Evolutionary conservation across 2,888 invertebrate species (phyloP), one percentile per base, ranked within the genome.

Genomic region (Cerastis rubricosa): DNA sequence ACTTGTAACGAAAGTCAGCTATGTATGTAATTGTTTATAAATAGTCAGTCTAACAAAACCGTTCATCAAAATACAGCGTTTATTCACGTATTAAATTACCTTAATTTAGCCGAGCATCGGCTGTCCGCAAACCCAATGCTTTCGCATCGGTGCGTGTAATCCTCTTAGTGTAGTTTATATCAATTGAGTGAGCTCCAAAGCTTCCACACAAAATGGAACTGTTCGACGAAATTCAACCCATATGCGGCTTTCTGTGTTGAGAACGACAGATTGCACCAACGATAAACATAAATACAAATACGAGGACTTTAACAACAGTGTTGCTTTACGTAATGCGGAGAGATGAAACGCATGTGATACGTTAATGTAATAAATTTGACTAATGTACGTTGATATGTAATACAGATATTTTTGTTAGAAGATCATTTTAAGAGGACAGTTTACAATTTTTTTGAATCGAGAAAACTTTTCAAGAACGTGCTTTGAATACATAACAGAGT

Each of bases 131-230:
- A 71, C 9, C 25, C 71, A 74, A 84, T 70, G 69, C 74, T 49
- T 57, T 49, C 3, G 57, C 64, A 40, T 14, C 64, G 67, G 25
- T 65, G 76, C 82, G 65, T 22, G 47, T 87, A 87, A 85, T 87
- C 85, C 85, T 78, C 82, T 85, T 87, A 85, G 43, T 78, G 76
- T 78, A 85, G 82, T 87, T 75, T 63, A 78, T 82, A 76, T 75
- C 79, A 78, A 80, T 85, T 72, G 83, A 80, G 74, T 74, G 87
- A 77, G 72, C 65, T 71, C 61, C 54, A 17, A 29, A 59, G 29
- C 8, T 19, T 61, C 29, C 19, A 70, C 69, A 73, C 75, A 47
- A 76, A 75, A 84, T 76, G 45, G 71, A 86, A 43, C 70, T 61
- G 70, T 68, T 54, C 54, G 29, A 49, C 49, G 40, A 77, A 68